Base-by-base conservation (phyloP, 2,113 vertebrate species). In the Kryptolebias marmoratus region DNA sequence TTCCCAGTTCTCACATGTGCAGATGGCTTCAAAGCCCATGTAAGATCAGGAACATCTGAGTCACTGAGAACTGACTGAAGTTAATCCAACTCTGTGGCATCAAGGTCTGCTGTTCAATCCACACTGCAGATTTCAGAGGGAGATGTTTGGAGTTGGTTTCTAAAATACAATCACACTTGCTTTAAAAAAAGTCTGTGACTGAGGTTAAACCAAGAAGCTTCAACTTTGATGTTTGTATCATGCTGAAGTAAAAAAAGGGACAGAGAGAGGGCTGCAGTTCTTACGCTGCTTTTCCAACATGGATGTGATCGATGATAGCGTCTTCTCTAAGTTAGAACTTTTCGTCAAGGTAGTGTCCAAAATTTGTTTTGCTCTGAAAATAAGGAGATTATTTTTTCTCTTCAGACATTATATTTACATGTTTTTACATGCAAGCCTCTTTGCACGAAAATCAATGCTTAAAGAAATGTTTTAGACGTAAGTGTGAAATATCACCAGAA, bases 51-150 rank as follows among this genome's bases (percentile, higher is more conserved):
- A 77, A 75, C 56, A 80, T 81, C 65, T 65, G 65, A 84, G 57
- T 74, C 78, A 64, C 75, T 68, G 59, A 80, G 53, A 63, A 11
- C 30, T 2, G 32, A 77, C 70, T 78, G 85, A 85, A 78, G 77
- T 78, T 70, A 36, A 58, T 84, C 82, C 87, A 88, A 61, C 39
- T n/a, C 63, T 73, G 61, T 57, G 62, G 42, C 39, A 9, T 12
- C 47, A 64, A 83, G 68, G 65, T 65, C 75, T 80, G 65, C 50
- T 69, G 61, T 78, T 76, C 12, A 49, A 61, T 66, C 55, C 68
- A 47, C 56, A 60, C 54, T 30, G 48, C 68, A 49, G 65, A 58
- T 73, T 86, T 74, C 68, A 57, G 58, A 75, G 61, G 68, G 66
- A 68, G 57, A 63, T 52, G 56, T 70, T 50, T 74, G 47, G 31